A percentile compares a stretch with the other conserved stretches of the same genome.
Conservation (phyloP, 2,888 invertebrate species). For the Agrochola litura region DNA sequence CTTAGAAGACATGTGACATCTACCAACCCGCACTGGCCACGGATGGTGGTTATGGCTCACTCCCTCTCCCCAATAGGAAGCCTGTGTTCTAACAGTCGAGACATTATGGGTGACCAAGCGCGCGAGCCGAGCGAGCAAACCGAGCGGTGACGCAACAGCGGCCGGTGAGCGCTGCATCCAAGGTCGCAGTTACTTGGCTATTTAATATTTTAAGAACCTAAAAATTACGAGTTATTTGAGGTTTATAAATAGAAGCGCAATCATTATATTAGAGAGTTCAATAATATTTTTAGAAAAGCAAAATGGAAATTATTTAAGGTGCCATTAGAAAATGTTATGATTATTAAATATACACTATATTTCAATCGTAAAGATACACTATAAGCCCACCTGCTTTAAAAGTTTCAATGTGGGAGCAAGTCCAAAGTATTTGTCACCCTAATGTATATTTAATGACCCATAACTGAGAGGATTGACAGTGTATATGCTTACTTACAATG, state of each 20-base stretch:
- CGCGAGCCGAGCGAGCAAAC: not conserved
- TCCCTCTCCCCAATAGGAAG: too few relatives aligned
- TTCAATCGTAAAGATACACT: not conserved
- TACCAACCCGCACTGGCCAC: too few relatives aligned
- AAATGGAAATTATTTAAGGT: too few relatives aligned
- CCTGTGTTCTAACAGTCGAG: too few relatives aligned
- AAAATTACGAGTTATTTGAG: too few relatives aligned
- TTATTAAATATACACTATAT: not conserved
- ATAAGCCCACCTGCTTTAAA: not conserved
- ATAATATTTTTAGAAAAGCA: too few relatives aligned
- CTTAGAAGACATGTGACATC: too few relatives aligned
- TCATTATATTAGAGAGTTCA: too few relatives aligned
- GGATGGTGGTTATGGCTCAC: too few relatives aligned
- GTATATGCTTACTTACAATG: slow-evolving; percentile 8
- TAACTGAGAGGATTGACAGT: slow-evolving; percentile 28
- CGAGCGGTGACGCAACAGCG: not conserved
- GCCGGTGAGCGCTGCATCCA: not conserved
- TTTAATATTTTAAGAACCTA: too few relatives aligned
- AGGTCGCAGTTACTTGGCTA: too few relatives aligned
- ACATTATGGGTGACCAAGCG: not conserved
- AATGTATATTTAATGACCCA: slow-evolving; percentile 60
- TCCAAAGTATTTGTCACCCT: slow-evolving; percentile 29
- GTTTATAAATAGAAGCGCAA: too few relatives aligned
- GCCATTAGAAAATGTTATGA: not conserved
- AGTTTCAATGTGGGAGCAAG: slow-evolving; percentile 3